A percentile compares a stretch with the other conserved stretches of the same genome.
These are phyloP conservation scores for Thaumatotibia leucotreta DNA, from an alignment of 1,140 invertebrate genomes.

Conservation along the genomic window DNA sequence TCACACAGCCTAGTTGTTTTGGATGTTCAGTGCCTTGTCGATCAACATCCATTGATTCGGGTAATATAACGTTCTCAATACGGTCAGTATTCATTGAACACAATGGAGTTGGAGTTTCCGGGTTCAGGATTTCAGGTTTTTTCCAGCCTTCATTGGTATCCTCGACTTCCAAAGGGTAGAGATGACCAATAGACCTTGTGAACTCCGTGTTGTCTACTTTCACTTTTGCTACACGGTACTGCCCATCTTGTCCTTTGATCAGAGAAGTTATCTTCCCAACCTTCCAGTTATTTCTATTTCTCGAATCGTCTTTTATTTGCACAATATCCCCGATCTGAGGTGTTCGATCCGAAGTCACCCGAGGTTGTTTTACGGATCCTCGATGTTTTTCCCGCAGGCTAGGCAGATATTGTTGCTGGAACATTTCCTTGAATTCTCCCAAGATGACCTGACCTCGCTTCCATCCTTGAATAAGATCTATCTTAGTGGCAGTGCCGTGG, in stretches of 20 bases:
- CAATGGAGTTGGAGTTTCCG: no score
- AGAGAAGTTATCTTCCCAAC: neutral
- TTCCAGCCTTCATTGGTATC: neutral
- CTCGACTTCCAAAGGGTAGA: constrained; percentile 6
- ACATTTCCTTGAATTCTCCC: constrained; percentile 4
- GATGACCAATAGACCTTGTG: constrained; percentile 1
- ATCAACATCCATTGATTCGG: neutral
- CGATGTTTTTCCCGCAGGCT: neutral
- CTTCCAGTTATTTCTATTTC: constrained; percentile 11
- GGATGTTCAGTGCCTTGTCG: no score
- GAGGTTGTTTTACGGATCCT: neutral
- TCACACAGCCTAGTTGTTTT: neutral
- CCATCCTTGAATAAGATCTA: neutral
- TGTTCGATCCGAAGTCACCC: neutral
- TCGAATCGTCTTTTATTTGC: constrained; percentile 2
- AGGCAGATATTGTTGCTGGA: neutral
- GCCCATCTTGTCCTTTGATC: neutral
- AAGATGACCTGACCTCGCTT: constrained; percentile 2
- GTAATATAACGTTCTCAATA: neutral
- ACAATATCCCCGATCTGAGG: constrained; percentile 10
- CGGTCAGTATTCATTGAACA: neutral
- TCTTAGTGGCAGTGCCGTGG: neutral
- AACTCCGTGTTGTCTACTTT: neutral
- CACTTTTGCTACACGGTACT: neutral
- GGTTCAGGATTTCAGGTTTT: no score